phyloP scores from a whole-genome alignment of 2,888 invertebrate genomes.

The Stenolophus ochropezus region DNA sequence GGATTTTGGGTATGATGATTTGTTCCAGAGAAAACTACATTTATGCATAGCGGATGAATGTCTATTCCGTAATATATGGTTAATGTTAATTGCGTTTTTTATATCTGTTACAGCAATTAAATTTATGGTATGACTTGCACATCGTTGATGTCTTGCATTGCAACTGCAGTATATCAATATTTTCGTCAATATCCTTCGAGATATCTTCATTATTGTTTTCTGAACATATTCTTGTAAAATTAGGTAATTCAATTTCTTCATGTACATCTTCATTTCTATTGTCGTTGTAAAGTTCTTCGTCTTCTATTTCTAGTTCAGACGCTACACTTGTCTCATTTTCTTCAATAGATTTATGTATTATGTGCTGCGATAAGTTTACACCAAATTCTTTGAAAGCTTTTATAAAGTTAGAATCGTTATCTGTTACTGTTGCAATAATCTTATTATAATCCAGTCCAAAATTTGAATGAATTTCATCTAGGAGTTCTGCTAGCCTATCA shows the following conservation, averaged over 20 bases:
- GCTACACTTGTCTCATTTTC: background rate
- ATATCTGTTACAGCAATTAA: background rate
- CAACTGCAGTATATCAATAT: background rate
- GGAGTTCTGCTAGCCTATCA: background rate
- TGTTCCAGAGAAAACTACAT: background rate
- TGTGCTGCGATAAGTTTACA: background rate
- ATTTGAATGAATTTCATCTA: background rate
- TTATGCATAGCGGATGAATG: background rate
- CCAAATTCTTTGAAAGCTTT: constrained; percentile 14
- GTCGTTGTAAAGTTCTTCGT: no score
- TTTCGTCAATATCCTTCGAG: background rate
- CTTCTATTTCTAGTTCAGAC: no score
- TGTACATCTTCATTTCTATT: background rate
- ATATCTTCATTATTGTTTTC: background rate
- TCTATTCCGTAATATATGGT: background rate
- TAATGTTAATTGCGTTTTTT: background rate
- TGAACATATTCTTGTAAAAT: background rate
- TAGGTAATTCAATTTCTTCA: background rate
- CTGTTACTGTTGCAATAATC: background rate
- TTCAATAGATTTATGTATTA: background rate
- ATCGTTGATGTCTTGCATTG: background rate
- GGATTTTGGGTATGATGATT: background rate
- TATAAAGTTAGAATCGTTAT: background rate
- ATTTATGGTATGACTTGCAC: background rate
- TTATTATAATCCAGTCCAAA: background rate